Evolutionary conservation across 1,140 invertebrate species (phyloP).

Genomic region (Ylistrum balloti): DNA sequence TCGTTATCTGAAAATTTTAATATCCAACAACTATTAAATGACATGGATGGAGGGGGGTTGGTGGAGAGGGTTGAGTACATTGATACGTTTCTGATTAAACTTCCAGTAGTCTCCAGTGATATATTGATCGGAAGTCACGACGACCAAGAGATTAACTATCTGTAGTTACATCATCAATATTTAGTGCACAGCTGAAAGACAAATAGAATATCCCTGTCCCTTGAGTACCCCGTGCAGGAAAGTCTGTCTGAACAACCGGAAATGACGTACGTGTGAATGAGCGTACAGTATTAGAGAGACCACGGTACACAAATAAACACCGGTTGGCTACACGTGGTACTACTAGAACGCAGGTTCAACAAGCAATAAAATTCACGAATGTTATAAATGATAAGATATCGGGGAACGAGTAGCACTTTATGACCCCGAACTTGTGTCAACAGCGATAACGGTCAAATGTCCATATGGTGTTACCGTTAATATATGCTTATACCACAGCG

Average conservation of each 20-base stretch:
- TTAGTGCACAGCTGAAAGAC: not conserved
- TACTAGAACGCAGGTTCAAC: not conserved
- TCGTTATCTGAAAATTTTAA: too few relatives aligned
- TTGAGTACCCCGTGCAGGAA: not conserved
- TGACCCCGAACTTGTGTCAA: not conserved
- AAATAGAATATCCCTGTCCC: not conserved
- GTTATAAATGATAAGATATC: conserved; percentile 34
- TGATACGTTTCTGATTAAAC: too few relatives aligned
- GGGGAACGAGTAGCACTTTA: not conserved
- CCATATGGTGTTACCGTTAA: not conserved
- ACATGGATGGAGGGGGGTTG: too few relatives aligned
- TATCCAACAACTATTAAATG: too few relatives aligned
- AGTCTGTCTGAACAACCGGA: not conserved
- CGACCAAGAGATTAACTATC: not conserved
- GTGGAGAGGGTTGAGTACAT: too few relatives aligned
- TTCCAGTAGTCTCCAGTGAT: too few relatives aligned
- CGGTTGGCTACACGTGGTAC: not conserved
- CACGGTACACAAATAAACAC: not conserved
- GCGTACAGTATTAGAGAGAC: not conserved
- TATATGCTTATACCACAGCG: too few relatives aligned
- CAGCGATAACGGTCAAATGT: not conserved
- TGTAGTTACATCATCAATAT: not conserved
- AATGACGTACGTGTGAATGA: not conserved
- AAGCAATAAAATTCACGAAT: conserved; percentile 1
- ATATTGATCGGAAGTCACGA: not conserved